Base-by-base conservation (phyloP, 2,888 invertebrate species). In the Epirrhoe tristata region DNA sequence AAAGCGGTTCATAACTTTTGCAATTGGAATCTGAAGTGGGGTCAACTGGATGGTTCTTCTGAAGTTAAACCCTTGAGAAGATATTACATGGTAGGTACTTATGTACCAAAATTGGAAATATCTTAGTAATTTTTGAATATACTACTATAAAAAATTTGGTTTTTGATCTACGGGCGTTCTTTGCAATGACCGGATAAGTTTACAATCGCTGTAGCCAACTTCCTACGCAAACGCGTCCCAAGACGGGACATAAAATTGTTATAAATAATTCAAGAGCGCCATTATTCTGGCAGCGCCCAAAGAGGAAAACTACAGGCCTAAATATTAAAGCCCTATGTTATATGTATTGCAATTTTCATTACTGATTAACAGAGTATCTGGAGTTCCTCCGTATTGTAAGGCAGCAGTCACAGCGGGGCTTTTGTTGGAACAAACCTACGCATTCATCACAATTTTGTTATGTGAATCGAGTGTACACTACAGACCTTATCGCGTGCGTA, bases 301-400 rank as follows among this genome's bases (percentile, higher is more conserved):
- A 79, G 83, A 85, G 86, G 87, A 87, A 89, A 86, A 90, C 91
- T 90, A 88, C 85, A 81, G 75, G 55, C 75, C 79, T 92, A 84
- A 92, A 93, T 93, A 93, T 92, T 93, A 89, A 85, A 92, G 82
- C 83, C 77, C 81, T 79, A 86, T 87, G 89, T 91, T 91, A 92
- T 92, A 91, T 91, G 90, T 91, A 93, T 91, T 91, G 93, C 90
- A 92, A 91, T 92, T 91, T 91, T 88, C 88, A 91, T 92, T 89
- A 92, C 91, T 89, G 80, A 89, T 88, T 90, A 88, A 92, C 82
- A 81, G 81, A 84, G 83, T 87, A 83, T 86, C 83, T 82, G 69
- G 73, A 84, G 36, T 14, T 34, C 16, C 52, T 52, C 53, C 46
- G 2, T 48, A 31, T 8, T 39, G 53, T 63, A 67, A 67, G 58